These are phyloP conservation scores for Globodera rostochiensis DNA, from an alignment of 1,140 invertebrate genomes.

Conservation along the genomic window DNA sequence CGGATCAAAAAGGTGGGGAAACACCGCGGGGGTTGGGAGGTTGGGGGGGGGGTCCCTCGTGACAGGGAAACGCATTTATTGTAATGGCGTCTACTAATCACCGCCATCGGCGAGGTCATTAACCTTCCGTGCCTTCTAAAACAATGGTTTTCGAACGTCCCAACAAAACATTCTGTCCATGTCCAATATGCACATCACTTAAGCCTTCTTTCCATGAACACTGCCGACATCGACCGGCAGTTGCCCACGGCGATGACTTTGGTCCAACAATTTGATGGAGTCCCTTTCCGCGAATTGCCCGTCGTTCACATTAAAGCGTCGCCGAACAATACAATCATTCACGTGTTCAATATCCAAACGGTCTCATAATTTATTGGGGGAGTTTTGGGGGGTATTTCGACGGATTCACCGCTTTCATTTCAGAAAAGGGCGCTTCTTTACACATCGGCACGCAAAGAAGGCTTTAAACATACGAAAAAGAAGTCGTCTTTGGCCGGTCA, in stretches of 20 bases:
- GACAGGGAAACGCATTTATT: no score
- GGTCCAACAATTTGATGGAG: conserved; percentile 53
- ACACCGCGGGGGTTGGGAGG: not conserved
- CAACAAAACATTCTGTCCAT: not conserved
- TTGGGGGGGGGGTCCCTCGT: not conserved
- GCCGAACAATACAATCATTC: conserved; percentile 61
- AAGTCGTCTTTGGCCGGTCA: conserved; percentile 94
- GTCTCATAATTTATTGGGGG: conserved; percentile 16
- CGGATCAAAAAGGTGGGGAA: conserved; percentile 34
- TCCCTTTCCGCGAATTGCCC: conserved; percentile 55
- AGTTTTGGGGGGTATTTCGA: not conserved
- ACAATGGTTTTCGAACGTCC: no score
- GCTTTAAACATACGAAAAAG: conserved; percentile 90
- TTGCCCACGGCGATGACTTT: conserved; percentile 57
- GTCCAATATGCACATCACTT: conserved; percentile 21
- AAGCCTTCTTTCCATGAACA: conserved; percentile 51
- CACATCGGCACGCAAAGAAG: conserved; percentile 83
- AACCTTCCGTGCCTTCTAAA: no score
- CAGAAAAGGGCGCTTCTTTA: conserved; percentile 46
- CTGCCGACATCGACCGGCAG: conserved; percentile 45
- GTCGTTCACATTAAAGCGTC: conserved; percentile 62
- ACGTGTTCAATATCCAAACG: conserved; percentile 38
- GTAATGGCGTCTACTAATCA: no score
- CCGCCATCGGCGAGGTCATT: no score
- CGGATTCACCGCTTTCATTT: not conserved